A percentile compares a stretch with the other conserved stretches of the same genome.
Conservation (phyloP, 2,888 invertebrate genomes). For the Diarsia dahlii region DNA sequence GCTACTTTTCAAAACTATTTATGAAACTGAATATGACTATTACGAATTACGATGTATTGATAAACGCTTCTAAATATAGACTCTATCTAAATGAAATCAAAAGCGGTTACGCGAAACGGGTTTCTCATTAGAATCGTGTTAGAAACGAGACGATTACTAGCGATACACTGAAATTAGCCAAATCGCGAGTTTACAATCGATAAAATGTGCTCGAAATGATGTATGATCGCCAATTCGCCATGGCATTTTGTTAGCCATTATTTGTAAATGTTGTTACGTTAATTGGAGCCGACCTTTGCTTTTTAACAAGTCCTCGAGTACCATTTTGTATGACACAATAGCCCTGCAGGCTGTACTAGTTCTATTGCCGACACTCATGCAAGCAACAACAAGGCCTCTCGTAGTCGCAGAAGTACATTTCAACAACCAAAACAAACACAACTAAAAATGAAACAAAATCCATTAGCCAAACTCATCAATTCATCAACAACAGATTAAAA, state of each 20-base stretch:
- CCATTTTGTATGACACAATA: constrained; percentile 18
- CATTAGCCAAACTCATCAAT: constrained; percentile 58
- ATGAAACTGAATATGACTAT: constrained; percentile 47
- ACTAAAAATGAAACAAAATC: constrained; percentile 46
- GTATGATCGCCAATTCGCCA: neutral
- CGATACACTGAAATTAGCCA: constrained; percentile 38
- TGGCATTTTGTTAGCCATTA: constrained; percentile 6
- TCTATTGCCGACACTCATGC: neutral
- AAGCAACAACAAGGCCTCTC: neutral
- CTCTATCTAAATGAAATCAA: constrained; percentile 75
- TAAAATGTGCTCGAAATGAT: constrained; percentile 27
- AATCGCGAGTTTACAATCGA: constrained; percentile 33
- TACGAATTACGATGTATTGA: constrained; percentile 60
- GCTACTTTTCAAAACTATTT: constrained; percentile 40
- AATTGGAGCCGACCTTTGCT: constrained; percentile 30
- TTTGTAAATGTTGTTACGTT: constrained; percentile 18
- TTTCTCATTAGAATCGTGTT: constrained; percentile 65
- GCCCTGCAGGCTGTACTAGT: constrained; percentile 14
- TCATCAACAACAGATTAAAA: constrained; percentile 59
- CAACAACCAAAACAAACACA: constrained; percentile 29
- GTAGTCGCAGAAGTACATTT: constrained; percentile 1
- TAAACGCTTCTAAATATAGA: constrained; percentile 65
- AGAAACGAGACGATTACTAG: constrained; percentile 51
- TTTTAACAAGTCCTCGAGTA: constrained; percentile 5
- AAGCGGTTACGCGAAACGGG: constrained; percentile 68